Base-by-base conservation (phyloP, 2,113 vertebrate species). In the Ciconia boyciana region DNA sequence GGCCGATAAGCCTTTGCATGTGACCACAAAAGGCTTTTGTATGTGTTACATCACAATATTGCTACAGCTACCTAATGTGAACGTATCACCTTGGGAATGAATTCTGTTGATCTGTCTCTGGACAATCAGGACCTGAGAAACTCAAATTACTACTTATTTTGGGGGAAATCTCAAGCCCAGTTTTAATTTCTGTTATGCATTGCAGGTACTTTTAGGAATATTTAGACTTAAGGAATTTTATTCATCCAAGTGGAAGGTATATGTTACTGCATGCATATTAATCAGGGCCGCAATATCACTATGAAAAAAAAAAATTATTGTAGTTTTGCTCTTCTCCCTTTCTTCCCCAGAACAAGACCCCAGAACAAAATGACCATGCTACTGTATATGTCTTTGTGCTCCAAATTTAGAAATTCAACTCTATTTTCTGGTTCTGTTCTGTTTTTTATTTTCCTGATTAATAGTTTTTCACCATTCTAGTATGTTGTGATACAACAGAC, bases 351-450 rank as follows among this genome's bases (percentile, higher is more conserved):
- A 36, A 66, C 17, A 79, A 83, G 58, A 51, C 11, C 19, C 65
- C 10, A 71, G 55, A 66, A 66, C 17, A 68, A 91, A 75, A 51
- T 60, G 43, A 61, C 55, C 83, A 19, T 62, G 5, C 5, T 69
- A n/a, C 22, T 80, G 13, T 28, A 29, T 26, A 15, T 51, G 32
- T 43, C 7, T 82, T 65, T 60, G 6, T 57, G 31, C 25, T 60
- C 24, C 8, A 46, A 39, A 16, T 62, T 96, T 77, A 87, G 51
- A 94, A 94, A 88, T 76, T 72, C 9, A 76, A 2, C 26, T 83
- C 18, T 39, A 7, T 93, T 94, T 96, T 44, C 26, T 97, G 49
- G 2, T 64, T 93, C 32, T 72, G 8, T 87, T 88, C 78, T 88
- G 21, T 19, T 36, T 91, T 77, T 80, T 34, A 70, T 85, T 95